Base-by-base conservation (phyloP, 2,888 invertebrate genomes). In the Melipona beecheii region DNA sequence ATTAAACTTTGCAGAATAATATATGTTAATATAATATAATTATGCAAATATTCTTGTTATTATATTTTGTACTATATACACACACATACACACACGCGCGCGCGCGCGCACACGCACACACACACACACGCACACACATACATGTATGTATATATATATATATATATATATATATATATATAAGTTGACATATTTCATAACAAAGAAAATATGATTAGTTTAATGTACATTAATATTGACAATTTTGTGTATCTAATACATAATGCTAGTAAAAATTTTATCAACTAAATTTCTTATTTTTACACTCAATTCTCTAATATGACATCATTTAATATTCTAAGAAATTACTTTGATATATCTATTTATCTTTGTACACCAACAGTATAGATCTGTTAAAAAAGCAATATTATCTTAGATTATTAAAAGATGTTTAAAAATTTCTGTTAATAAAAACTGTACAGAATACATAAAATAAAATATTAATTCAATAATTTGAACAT, bases 11-110 rank as follows among this genome's bases (percentile, higher is more conserved):
- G 82, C 86, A 87, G 78, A 89, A 90, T 89, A 90, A 87, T 91
- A 89, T 83, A 89, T 84, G 82, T 83, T 82, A 83, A 86, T 89
- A 89, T 82, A 81, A 86, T 86, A 84, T 86, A 84, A 91, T 91
- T 90, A 84, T 90, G 89, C 85, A 89, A 90, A 88, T 86, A 88
- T 86, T 82, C 78, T 88, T 75, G 73, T 87, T 85, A 78, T 82
- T 86, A 76, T 82, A 81, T 60, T 88, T 81, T 87, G 49, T 75
- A 70, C 74, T 77, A 83, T 81, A 70, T 21, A 43, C 0, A 36
- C 36, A 36, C 36, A 36, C 0, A 36, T 0, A 6, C 5, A 36
- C 5, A 6, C 4, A 24, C 1, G 1, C 24, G 1, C 24, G 1
- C 24, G 1, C 24, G 1, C 24, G 1, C 24, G 1, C 24, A 24